phyloP scores from a whole-genome alignment of 2,113 vertebrate genomes.

The Microcebus griseorufus region DNA sequence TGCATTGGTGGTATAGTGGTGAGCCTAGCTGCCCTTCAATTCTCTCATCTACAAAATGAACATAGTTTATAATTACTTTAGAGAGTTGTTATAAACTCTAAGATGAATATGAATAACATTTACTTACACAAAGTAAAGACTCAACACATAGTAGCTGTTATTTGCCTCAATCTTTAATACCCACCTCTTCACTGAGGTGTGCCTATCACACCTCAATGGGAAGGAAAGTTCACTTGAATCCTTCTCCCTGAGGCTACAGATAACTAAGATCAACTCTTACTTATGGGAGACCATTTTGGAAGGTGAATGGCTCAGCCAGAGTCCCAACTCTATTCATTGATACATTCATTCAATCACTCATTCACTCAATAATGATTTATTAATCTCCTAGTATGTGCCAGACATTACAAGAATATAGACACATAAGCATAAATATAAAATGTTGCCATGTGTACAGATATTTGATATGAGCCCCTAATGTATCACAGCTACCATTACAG shows the following conservation, averaged over 20 bases:
- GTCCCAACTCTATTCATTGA: not conserved
- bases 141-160: too few species aligned
- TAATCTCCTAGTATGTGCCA: not conserved
- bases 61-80: not conserved
- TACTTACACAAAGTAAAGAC: not conserved
- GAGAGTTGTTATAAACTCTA: not conserved
- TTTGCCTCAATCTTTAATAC: not conserved
- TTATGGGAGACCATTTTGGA: not conserved
- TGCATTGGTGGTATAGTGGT: slow-evolving; percentile 84
- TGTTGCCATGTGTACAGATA: not conserved
- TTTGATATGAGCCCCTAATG: not conserved
- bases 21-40: slow-evolving; percentile 88
- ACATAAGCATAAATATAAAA: not conserved
- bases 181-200: not conserved
- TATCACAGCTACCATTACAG: not conserved
- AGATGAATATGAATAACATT: not conserved
- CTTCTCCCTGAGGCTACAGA: not conserved
- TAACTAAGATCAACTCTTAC: not conserved
- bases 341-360: not conserved
- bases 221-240: not conserved
- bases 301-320: not conserved
- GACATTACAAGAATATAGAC: not conserved
- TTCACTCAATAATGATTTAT: not conserved
- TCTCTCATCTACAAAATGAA: not conserved
- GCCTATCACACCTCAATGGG: too few species aligned